These are phyloP conservation scores for Anguilla pacifica DNA, from an alignment of 2,797 vertebrate genomes.

Conservation along the genomic window DNA sequence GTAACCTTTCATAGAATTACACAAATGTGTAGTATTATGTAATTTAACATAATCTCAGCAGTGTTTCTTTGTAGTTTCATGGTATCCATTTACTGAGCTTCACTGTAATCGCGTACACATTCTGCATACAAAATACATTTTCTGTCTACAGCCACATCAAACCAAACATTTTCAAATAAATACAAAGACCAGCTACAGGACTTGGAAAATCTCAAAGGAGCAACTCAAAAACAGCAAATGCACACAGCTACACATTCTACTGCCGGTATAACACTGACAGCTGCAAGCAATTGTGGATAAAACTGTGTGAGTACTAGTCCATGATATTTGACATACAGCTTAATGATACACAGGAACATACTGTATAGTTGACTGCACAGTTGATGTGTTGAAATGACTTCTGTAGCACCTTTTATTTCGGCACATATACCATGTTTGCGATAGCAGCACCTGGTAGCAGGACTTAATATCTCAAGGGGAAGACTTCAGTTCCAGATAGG, in stretches of 20 bases:
- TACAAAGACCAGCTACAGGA: background rate
- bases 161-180: background rate
- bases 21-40: too few species aligned
- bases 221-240: background rate
- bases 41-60: too few species aligned
- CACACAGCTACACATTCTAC: background rate
- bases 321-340: background rate
- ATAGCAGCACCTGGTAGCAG: background rate
- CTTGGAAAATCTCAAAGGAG: background rate
- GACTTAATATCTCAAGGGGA: background rate
- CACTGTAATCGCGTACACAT: background rate
- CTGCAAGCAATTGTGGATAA: background rate
- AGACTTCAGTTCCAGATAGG: background rate
- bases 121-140: background rate
- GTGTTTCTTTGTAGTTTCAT: too few species aligned
- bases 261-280: background rate
- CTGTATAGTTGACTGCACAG: background rate
- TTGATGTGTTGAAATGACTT: conserved; percentile 3
- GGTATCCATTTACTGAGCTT: too few species aligned
- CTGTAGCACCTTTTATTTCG: background rate
- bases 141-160: background rate
- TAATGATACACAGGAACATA: background rate
- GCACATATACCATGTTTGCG: background rate
- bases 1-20: too few species aligned
- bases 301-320: background rate